Evolutionary conservation across 2,888 invertebrate species (phyloP).

Genomic region (Agriopis marginaria): DNA sequence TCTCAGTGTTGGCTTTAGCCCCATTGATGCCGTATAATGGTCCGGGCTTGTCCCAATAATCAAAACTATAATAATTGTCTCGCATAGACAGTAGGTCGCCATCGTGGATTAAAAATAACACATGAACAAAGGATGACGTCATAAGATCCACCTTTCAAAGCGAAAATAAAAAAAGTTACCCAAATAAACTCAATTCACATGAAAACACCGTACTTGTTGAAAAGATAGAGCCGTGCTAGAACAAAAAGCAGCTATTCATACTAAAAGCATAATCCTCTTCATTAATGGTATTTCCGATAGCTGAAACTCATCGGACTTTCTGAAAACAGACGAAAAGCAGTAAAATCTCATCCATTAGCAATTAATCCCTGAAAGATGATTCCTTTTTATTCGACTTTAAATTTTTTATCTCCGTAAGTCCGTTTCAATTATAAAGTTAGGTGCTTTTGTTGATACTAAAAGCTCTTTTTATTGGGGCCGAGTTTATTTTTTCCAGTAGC

Average conservation of each 20-base stretch:
- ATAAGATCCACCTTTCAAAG: too few relatives aligned
- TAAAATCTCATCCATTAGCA: constrained; percentile 59
- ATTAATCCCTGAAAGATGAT: constrained; percentile 60
- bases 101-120: too few relatives aligned
- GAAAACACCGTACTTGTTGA: constrained; percentile 5
- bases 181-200: constrained; percentile 1
- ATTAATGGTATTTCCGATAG: constrained; percentile 30
- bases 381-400: constrained; percentile 53
- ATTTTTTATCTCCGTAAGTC: constrained; percentile 48
- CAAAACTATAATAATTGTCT: too few relatives aligned
- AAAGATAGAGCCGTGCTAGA: not conserved
- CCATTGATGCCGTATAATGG: too few relatives aligned
- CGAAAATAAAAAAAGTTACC: not conserved
- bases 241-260: constrained; percentile 9
- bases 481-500: constrained; percentile 33
- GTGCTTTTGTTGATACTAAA: constrained; percentile 40
- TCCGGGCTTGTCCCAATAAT: too few relatives aligned
- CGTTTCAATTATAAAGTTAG: constrained; percentile 48
- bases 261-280: constrained; percentile 15
- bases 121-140: too few relatives aligned
- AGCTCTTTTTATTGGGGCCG: constrained; percentile 24
- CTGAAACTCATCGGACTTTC: constrained; percentile 39
- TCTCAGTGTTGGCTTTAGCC: too few relatives aligned
- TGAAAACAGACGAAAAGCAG: constrained; percentile 46
- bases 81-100: too few relatives aligned